These are phyloP conservation scores for Podocnemis expansa DNA, from an alignment of 2,113 vertebrate species.

Conservation along the genomic window DNA sequence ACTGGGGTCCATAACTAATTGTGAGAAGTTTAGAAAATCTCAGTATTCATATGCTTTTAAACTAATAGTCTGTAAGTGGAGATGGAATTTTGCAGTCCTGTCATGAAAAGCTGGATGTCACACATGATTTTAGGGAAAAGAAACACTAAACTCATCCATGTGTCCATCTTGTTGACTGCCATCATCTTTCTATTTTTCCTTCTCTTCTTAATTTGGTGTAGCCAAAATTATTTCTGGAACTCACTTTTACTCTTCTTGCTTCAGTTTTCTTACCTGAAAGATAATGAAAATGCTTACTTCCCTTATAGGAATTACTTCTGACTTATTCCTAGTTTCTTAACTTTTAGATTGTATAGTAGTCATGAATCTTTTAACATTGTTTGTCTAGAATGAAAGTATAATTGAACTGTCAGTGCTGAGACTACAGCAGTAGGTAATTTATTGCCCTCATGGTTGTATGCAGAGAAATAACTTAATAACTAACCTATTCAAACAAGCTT, in stretches of 20 bases:
- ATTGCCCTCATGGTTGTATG: not conserved
- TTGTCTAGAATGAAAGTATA: not conserved
- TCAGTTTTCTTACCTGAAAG: not conserved
- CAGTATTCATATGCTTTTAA: not conserved
- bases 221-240: not conserved
- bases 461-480: not conserved
- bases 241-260: not conserved
- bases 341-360: not conserved
- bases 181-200: conserved; percentile 22
- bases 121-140: not conserved
- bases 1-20: too few relatives aligned
- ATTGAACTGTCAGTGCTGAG: not conserved
- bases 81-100: not conserved
- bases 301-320: not conserved
- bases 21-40: not conserved
- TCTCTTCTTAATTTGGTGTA: not conserved
- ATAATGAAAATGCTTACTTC: conserved; percentile 9
- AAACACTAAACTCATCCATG: not conserved
- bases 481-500: conserved; percentile 20
- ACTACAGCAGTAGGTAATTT: not conserved
- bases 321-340: not conserved
- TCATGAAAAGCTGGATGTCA: not conserved
- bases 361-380: not conserved
- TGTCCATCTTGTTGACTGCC: not conserved
- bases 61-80: not conserved